Conservation (phyloP, 2,888 invertebrate genomes). For the Tanytarsus gracilentus region DNA sequence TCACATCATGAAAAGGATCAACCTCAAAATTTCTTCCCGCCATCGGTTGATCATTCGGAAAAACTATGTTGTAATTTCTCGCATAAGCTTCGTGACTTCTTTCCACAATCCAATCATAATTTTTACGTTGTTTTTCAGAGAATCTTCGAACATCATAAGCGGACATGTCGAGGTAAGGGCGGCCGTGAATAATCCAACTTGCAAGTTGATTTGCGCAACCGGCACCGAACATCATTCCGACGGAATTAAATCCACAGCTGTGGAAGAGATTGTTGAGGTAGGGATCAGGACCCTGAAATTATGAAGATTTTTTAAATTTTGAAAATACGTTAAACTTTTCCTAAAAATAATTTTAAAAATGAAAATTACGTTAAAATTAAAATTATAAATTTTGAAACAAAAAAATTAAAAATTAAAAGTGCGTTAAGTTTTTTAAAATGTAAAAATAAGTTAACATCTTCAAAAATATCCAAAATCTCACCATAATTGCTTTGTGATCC, state of each 20-base stretch:
- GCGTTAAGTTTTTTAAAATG: no score
- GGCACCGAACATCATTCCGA: constrained; percentile 86
- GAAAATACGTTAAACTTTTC: no score
- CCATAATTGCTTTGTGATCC: constrained; percentile 81
- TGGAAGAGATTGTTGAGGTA: constrained; percentile 63
- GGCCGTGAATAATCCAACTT: constrained; percentile 72
- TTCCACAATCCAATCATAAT: constrained; percentile 63
- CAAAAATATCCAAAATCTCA: constrained; percentile 61
- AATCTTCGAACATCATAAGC: constrained; percentile 78
- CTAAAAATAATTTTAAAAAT: no score
- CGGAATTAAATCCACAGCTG: constrained; percentile 81
- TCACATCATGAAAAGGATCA: constrained; percentile 58
- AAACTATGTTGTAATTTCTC: constrained; percentile 73
- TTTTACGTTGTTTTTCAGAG: constrained; percentile 59
- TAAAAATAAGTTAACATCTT: no score
- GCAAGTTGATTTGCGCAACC: constrained; percentile 80
- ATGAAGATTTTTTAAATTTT: constrained; percentile 41
- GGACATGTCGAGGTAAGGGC: constrained; percentile 79
- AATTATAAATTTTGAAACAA: no score
- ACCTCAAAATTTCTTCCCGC: constrained; percentile 65
- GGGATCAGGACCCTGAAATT: constrained; percentile 74
- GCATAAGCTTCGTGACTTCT: constrained; percentile 85
- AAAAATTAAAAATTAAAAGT: no score
- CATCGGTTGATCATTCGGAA: constrained; percentile 72
- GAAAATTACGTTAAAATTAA: no score